Evolutionary conservation across 2,888 invertebrate genomes (phyloP).

Genomic region (Pterostichus madidus): DNA sequence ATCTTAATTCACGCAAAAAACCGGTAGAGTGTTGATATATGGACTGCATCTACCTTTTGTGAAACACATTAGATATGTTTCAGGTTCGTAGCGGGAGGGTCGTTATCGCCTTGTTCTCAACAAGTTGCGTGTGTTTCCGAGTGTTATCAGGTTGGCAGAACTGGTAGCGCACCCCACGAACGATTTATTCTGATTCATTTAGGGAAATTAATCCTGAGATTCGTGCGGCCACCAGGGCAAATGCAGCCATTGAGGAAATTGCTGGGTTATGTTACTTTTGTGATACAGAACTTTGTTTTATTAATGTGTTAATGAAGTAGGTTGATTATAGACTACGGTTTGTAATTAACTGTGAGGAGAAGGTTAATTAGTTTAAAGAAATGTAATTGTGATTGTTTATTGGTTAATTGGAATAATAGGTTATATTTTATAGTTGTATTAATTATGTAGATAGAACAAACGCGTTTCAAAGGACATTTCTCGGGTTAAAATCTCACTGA

Average conservation of each 20-base stretch:
- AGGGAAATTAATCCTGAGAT: conserved; percentile 42
- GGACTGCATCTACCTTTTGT: conserved; percentile 27
- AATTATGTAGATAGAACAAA: no score
- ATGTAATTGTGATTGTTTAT: neutral
- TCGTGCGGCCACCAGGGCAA: conserved; percentile 3
- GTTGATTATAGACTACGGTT: conserved; percentile 10
- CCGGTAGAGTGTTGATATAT: neutral
- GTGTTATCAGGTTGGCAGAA: neutral
- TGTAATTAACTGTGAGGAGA: conserved; percentile 14
- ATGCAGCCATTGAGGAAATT: conserved; percentile 44
- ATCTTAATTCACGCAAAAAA: conserved; percentile 25
- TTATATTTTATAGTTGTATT: no score
- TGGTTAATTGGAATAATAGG: neutral
- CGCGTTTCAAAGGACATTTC: no score
- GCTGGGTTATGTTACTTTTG: conserved; percentile 32
- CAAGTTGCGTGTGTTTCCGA: conserved; percentile 44
- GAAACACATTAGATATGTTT: conserved; percentile 43
- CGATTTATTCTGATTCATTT: conserved; percentile 48
- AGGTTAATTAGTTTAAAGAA: neutral
- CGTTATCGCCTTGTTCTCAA: conserved; percentile 49
- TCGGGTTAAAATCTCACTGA: no score
- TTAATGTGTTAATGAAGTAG: conserved; percentile 23
- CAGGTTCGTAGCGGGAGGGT: neutral
- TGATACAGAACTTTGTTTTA: conserved; percentile 32
- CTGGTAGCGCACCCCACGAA: no score